phyloP scores from a whole-genome alignment of 2,888 invertebrate species.

The Hyles lineata region DNA sequence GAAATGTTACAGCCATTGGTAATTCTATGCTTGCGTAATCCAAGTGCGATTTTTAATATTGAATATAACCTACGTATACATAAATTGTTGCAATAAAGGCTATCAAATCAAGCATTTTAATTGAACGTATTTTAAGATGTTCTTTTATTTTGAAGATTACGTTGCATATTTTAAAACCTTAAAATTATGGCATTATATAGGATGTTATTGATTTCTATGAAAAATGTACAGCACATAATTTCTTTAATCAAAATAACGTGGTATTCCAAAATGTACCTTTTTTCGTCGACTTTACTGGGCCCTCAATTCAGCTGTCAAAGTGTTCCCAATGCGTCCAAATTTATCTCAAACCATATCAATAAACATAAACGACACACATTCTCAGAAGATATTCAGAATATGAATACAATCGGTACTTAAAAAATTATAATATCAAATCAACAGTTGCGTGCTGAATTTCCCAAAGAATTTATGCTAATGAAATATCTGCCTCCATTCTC shows the following conservation, averaged over 20 bases:
- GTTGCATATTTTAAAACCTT: background rate
- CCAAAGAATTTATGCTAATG: slow-evolving; percentile 17
- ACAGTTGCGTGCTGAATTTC: background rate
- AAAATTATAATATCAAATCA: slow-evolving; percentile 2
- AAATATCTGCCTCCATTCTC: slow-evolving; percentile 6
- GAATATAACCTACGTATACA: slow-evolving; percentile 37
- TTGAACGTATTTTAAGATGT: background rate
- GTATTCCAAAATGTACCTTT: too few species aligned
- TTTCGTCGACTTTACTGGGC: too few species aligned
- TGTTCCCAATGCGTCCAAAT: too few species aligned
- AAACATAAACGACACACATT: background rate
- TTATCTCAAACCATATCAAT: background rate
- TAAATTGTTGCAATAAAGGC: too few species aligned
- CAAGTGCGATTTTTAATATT: slow-evolving; percentile 34
- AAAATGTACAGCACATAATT: too few species aligned
- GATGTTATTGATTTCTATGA: too few species aligned
- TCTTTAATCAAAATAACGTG: too few species aligned
- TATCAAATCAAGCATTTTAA: too few species aligned
- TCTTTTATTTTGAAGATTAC: background rate
- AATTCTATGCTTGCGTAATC: slow-evolving; percentile 41
- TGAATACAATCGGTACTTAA: background rate
- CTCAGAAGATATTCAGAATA: background rate
- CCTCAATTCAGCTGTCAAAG: too few species aligned
- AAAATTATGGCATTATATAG: too few species aligned
- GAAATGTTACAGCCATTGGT: slow-evolving; percentile 51